These are phyloP conservation scores for Arrhopalites spinosus DNA, from an alignment of 2,888 invertebrate species.

Conservation along the genomic window DNA sequence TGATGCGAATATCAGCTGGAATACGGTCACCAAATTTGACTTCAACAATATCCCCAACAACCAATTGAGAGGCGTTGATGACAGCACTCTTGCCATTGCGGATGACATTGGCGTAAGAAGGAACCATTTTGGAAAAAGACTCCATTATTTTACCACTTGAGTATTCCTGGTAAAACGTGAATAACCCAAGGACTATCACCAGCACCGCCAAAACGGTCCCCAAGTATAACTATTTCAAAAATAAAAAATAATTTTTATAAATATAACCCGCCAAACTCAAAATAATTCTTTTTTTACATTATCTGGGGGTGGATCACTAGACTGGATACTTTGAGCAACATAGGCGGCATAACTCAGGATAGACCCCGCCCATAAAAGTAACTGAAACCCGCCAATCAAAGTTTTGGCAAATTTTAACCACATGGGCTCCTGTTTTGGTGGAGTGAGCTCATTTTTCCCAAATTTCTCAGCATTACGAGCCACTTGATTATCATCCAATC, in stretches of 20 bases:
- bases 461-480: slow-evolving; percentile 46
- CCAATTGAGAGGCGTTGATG: slow-evolving; percentile 60
- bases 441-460: slow-evolving; percentile 52
- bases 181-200: slow-evolving; percentile 64
- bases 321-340: slow-evolving; percentile 34
- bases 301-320: slow-evolving; percentile 46
- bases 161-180: slow-evolving; percentile 65
- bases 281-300: too few species aligned
- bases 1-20: too few species aligned
- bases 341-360: slow-evolving; percentile 53
- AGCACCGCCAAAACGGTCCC: slow-evolving; percentile 64
- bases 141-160: slow-evolving; percentile 64
- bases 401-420: slow-evolving; percentile 53
- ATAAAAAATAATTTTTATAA: too few species aligned
- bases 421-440: slow-evolving; percentile 47
- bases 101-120: slow-evolving; percentile 58
- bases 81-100: slow-evolving; percentile 36
- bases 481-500: slow-evolving; percentile 47
- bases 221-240: slow-evolving; percentile 61
- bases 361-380: slow-evolving; percentile 51
- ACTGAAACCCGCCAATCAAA: slow-evolving; percentile 53
- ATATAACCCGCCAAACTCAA: too few species aligned
- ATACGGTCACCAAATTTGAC: slow-evolving; percentile 62
- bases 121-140: slow-evolving; percentile 65
- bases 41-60: slow-evolving; percentile 65